phyloP scores from a whole-genome alignment of 2,888 invertebrate species.

The Chrysolina americana region DNA sequence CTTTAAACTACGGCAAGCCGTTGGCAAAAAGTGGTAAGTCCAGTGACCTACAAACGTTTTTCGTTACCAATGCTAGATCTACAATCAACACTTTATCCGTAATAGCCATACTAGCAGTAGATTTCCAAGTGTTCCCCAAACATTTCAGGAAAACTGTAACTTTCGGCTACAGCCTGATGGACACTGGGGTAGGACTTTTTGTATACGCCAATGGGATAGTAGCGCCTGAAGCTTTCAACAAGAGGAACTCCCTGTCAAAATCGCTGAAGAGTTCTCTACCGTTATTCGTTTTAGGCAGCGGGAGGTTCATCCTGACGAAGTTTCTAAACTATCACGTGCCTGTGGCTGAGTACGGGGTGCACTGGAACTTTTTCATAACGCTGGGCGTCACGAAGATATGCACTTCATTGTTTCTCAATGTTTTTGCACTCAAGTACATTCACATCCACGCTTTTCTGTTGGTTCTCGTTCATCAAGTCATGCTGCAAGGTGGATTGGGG shows the following conservation, averaged over 20 bases:
- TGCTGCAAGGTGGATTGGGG: slow-evolving; percentile 76
- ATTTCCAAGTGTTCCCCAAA: slow-evolving; percentile 90
- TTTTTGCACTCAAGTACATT: slow-evolving; percentile 71
- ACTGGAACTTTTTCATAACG: slow-evolving; percentile 99
- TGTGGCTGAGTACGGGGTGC: slow-evolving; percentile 94
- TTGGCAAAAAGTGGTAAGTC: slow-evolving; percentile 10
- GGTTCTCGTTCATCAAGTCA: slow-evolving; percentile 77
- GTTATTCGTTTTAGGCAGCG: slow-evolving; percentile 75
- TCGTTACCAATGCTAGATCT: slow-evolving; percentile 80
- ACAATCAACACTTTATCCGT: slow-evolving; percentile 82
- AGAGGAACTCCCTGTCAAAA: slow-evolving; percentile 60
- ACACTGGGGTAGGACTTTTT: slow-evolving; percentile 93
- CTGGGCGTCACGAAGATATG: slow-evolving; percentile 86
- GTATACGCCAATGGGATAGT: slow-evolving; percentile 86
- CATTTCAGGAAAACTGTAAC: slow-evolving; percentile 89
- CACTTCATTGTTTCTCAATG: slow-evolving; percentile 75
- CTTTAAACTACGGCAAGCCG: slow-evolving; percentile 18
- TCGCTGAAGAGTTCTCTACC: slow-evolving; percentile 68
- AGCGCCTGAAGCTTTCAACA: slow-evolving; percentile 72
- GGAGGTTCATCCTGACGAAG: slow-evolving; percentile 75
- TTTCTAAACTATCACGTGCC: slow-evolving; percentile 88
- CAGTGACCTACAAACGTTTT: slow-evolving; percentile 49
- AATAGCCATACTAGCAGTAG: slow-evolving; percentile 92
- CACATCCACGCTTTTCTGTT: slow-evolving; percentile 73
- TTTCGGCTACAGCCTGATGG: slow-evolving; percentile 94